Evolutionary conservation across 2,797 vertebrate species (phyloP).

Genomic region (Chromis chromis): DNA sequence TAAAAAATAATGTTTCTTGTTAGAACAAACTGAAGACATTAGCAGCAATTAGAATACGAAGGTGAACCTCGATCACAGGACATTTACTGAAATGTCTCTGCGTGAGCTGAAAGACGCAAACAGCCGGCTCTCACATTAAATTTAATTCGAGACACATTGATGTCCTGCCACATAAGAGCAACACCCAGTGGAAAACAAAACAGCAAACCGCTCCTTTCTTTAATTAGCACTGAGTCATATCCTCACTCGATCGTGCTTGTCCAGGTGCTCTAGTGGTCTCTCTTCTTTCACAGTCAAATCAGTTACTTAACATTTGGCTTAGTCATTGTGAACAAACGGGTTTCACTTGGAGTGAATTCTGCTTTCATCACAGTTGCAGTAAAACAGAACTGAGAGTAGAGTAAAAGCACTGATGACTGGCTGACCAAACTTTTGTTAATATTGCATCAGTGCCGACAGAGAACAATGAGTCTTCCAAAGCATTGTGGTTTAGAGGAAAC

Average conservation of each 20-base stretch:
- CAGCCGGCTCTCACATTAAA: too few relatives aligned
- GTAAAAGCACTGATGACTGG: accelerated
- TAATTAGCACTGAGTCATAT: conserved; percentile 23
- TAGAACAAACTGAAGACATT: too few relatives aligned
- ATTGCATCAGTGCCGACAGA: conserved; percentile 36
- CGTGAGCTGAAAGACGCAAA: too few relatives aligned
- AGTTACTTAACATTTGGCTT: accelerated
- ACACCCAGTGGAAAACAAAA: neutral
- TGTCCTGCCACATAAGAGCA: neutral
- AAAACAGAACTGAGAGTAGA: neutral
- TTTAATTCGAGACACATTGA: neutral
- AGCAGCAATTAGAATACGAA: too few relatives aligned
- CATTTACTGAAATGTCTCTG: too few relatives aligned
- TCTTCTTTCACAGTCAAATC: neutral
- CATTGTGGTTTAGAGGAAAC: too few relatives aligned
- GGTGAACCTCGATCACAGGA: too few relatives aligned
- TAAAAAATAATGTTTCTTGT: too few relatives aligned
- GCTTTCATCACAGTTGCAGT: accelerated
- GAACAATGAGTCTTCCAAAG: too few relatives aligned
- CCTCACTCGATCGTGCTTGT: neutral
- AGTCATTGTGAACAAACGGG: neutral
- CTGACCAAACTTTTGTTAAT: neutral
- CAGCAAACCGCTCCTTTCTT: conserved; percentile 5
- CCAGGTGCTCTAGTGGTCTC: too few relatives aligned
- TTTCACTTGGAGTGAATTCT: accelerated